phyloP scores from a whole-genome alignment of 2,888 invertebrate species.

The Holacanthella duospinosa region DNA sequence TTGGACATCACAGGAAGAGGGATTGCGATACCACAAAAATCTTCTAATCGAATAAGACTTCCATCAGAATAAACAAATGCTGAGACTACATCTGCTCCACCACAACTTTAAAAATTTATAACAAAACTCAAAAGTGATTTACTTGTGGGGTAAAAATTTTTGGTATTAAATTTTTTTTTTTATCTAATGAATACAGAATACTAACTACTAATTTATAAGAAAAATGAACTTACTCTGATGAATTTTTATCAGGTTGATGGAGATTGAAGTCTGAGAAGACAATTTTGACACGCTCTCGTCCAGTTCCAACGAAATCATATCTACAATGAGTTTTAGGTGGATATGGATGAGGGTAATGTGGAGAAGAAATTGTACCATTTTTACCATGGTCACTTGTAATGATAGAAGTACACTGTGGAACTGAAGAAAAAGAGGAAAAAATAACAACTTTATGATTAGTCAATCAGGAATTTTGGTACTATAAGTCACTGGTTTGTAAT shows the following conservation, averaged over 20 bases:
- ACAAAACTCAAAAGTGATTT: background rate
- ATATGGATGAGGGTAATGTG: slow-evolving; percentile 73
- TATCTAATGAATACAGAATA: background rate
- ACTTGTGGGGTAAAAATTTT: background rate
- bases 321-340: slow-evolving; percentile 70
- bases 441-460: too few species aligned
- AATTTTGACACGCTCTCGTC: slow-evolving; percentile 73
- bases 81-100: slow-evolving; percentile 62
- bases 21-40: slow-evolving; percentile 61
- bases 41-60: slow-evolving; percentile 67
- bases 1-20: slow-evolving; percentile 87
- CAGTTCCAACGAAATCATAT: slow-evolving; percentile 79
- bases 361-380: slow-evolving; percentile 72
- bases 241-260: slow-evolving; percentile 47
- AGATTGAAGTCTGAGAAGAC: slow-evolving; percentile 74
- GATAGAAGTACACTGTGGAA: slow-evolving; percentile 29
- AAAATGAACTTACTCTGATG: background rate
- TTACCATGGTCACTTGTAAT: slow-evolving; percentile 60
- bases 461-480: background rate
- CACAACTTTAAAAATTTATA: slow-evolving; percentile 12
- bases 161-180: background rate
- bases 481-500: background rate
- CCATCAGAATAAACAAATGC: slow-evolving; percentile 67
- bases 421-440: slow-evolving; percentile 17
- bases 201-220: background rate